Percentiles rank a stretch among this genome's conserved stretches.
These are phyloP conservation scores for Linhomoeus sp. DNA, from an alignment of 2,888 invertebrate species.

Conservation along the genomic window DNA sequence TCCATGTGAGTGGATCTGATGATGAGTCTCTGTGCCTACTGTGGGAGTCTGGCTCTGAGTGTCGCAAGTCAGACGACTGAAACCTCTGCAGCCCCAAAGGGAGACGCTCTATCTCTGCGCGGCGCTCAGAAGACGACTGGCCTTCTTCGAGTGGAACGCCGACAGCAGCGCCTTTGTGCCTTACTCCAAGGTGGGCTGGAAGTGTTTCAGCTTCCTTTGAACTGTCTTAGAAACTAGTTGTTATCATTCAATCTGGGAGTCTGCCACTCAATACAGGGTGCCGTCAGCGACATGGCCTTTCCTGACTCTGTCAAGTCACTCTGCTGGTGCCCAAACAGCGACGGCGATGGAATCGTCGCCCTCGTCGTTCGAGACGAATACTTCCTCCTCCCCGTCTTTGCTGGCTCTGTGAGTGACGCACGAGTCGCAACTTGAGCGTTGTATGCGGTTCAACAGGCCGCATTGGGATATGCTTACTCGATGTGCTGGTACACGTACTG, in stretches of 20 bases:
- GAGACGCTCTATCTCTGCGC: constrained; percentile 1
- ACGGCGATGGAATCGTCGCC: not conserved
- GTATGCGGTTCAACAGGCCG: not conserved
- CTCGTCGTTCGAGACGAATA: constrained; percentile 3
- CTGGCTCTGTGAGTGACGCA: not conserved
- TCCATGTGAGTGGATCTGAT: constrained; percentile 17
- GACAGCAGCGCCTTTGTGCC: no score
- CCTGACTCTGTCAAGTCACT: not conserved
- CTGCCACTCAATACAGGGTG: no score
- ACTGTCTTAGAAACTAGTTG: no score
- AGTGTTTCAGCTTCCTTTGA: no score
- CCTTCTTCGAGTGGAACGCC: not conserved
- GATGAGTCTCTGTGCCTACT: no score
- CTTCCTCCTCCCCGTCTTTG: constrained; percentile 1
- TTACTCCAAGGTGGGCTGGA: no score
- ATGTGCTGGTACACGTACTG: no score
- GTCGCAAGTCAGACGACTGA: no score
- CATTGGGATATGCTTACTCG: not conserved
- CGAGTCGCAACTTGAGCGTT: no score
- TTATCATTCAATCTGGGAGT: no score
- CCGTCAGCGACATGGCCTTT: not conserved
- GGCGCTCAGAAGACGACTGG: not conserved
- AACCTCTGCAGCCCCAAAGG: not conserved
- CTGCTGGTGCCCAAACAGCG: not conserved
- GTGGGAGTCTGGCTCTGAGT: no score